Conservation (phyloP, 2,113 vertebrate genomes). For the Castor canadensis region DNA sequence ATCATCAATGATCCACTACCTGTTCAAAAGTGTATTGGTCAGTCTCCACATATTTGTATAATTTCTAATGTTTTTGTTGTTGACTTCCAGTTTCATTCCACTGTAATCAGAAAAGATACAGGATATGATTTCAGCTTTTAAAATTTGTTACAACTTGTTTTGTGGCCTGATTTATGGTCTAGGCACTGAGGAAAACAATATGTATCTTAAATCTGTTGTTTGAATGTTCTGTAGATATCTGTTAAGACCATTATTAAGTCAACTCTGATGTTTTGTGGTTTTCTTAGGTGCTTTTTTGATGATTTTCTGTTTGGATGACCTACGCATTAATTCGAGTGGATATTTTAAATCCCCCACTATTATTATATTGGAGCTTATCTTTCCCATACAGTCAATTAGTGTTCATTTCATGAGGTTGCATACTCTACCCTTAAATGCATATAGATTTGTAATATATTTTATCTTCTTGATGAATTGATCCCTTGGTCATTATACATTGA, state of each 20-base stretch:
- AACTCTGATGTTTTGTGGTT: background rate
- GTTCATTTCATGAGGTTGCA: too few relatives aligned
- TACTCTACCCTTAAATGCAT: too few relatives aligned
- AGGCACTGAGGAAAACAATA: background rate
- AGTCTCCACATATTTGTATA: background rate
- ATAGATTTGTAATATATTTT: too few relatives aligned
- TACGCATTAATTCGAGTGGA: background rate
- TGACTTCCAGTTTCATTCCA: background rate
- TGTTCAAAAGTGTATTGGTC: too few relatives aligned
- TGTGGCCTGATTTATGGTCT: background rate
- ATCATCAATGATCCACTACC: too few relatives aligned
- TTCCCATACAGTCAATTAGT: too few relatives aligned
- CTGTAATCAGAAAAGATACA: background rate
- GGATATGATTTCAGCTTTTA: background rate
- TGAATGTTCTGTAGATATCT: background rate
- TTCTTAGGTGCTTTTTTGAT: too few relatives aligned
- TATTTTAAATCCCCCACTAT: background rate
- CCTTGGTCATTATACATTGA: too few relatives aligned
- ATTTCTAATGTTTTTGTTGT: background rate
- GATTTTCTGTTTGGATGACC: background rate
- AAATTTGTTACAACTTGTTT: background rate
- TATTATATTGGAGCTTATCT: too few relatives aligned
- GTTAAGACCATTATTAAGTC: background rate
- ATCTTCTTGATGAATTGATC: too few relatives aligned
- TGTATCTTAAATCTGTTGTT: background rate